These are phyloP conservation scores for Willisornis vidua DNA, from an alignment of 2,113 vertebrate genomes.

Conservation along the genomic window DNA sequence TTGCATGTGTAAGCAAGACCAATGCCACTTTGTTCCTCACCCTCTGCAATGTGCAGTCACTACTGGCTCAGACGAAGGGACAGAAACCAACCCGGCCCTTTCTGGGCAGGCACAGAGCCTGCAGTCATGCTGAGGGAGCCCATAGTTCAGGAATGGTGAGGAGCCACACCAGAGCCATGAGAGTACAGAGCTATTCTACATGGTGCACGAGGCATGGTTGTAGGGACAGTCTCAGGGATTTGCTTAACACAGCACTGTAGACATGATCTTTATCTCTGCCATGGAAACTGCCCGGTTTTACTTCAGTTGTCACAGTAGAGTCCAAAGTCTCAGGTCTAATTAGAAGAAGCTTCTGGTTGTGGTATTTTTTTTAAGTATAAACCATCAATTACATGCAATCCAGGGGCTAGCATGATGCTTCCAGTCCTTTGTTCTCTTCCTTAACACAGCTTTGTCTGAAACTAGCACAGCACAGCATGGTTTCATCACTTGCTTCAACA, in stretches of 20 bases:
- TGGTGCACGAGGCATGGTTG: not conserved
- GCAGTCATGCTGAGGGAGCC: not conserved
- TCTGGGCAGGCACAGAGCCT: not conserved
- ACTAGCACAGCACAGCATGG: not conserved
- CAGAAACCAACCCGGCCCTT: not conserved
- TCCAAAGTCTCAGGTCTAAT: not conserved
- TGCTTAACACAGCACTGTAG: not conserved
- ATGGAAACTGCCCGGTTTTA: not conserved
- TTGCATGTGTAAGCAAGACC: not conserved
- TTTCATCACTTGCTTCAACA: not conserved
- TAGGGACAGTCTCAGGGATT: not conserved
- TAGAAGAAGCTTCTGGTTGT: not conserved
- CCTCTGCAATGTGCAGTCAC: accelerated
- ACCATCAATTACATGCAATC: accelerated
- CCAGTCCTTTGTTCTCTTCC: not conserved
- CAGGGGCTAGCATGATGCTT: accelerated
- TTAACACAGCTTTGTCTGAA: not conserved
- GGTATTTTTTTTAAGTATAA: not conserved
- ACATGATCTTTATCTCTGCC: not conserved
- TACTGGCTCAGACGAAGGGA: not conserved
- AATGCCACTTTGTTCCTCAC: not conserved
- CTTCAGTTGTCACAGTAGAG: not conserved
- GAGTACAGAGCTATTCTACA: not conserved
- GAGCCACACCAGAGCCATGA: accelerated
- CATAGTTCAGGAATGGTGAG: not conserved